Percentiles rank a stretch among this genome's conserved stretches.
These are phyloP conservation scores for Tetrao urogallus DNA, from an alignment of 2,113 vertebrate genomes.

Conservation along the genomic window DNA sequence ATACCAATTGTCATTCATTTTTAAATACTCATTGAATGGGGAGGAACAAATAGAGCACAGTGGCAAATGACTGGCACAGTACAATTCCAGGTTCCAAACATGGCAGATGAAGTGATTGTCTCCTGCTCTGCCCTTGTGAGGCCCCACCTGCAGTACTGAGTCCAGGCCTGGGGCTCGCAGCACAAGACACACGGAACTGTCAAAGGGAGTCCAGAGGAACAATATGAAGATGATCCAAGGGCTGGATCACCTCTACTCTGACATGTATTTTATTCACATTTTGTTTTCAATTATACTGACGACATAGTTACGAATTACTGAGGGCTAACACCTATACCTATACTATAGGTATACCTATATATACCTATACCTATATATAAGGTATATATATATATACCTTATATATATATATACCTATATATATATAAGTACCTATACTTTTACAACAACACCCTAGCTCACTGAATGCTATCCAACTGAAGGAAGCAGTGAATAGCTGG, in stretches of 20 bases:
- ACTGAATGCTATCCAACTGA: background rate
- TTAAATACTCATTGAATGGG: background rate
- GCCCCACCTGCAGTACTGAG: background rate
- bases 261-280: background rate
- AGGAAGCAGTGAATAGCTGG: background rate
- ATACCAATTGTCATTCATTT: background rate
- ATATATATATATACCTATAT: too few relatives aligned
- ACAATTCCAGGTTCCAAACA: background rate
- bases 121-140: background rate
- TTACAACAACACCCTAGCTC: background rate
- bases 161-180: background rate
- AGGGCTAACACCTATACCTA: background rate
- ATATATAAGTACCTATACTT: too few relatives aligned
- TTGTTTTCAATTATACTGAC: background rate
- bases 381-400: too few relatives aligned
- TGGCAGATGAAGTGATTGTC: background rate
- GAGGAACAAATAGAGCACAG: background rate
- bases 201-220: background rate
- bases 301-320: background rate
- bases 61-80: background rate
- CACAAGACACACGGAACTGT: background rate
- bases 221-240: background rate
- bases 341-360: too few relatives aligned
- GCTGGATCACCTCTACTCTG: background rate
- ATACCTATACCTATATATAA: too few relatives aligned